Evolutionary conservation across 2,888 invertebrate species (phyloP), one percentile per base, ranked within the genome.

Genomic region (Dyspetes luteomarginatus): DNA sequence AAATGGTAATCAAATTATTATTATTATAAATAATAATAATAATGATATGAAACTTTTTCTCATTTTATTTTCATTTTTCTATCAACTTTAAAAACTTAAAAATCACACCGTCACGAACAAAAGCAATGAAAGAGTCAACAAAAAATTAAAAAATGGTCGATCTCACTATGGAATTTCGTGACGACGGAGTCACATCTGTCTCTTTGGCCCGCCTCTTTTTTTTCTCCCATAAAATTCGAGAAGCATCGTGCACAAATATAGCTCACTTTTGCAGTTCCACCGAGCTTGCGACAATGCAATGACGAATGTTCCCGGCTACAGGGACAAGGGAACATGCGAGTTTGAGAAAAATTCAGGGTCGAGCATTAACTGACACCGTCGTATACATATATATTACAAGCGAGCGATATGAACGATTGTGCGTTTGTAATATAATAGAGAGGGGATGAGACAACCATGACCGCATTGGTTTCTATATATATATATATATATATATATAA

Each of bases 281-380:
- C n/a, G 43, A 19, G 56, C 56, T 43, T n/a, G 28, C 87, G 83
- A 85, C 79, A 82, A 80, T 85, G 72, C 86, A 82, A 89, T 89
- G 89, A 90, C 86, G 86, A 86, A 89, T 88, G 88, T 76, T 76
- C 75, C 82, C 81, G 26, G 65, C 50, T 55, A 56, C 9, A 45
- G 50, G 60, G 41, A 48, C 65, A 50, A 62, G 36, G 64, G 68
- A 79, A 64, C 69, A 52, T 41, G 64, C 52, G 50, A 45, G 68
- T 73, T 36, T 41, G 50, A 68, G 62, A 77, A 73, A 73, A 73
- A 64, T 68, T 43, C 48, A 7, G 60, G 72, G 43, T 64, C 15
- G 52, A 64, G 64, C n/a, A n/a, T n/a, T n/a, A 52, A 62, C 60
- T 36, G 60, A 72, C 62, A n/a, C n/a, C n/a, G n/a, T n/a, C n/a